Base-by-base conservation (phyloP, 2,113 vertebrate species). In the Menura novaehollandiae region DNA sequence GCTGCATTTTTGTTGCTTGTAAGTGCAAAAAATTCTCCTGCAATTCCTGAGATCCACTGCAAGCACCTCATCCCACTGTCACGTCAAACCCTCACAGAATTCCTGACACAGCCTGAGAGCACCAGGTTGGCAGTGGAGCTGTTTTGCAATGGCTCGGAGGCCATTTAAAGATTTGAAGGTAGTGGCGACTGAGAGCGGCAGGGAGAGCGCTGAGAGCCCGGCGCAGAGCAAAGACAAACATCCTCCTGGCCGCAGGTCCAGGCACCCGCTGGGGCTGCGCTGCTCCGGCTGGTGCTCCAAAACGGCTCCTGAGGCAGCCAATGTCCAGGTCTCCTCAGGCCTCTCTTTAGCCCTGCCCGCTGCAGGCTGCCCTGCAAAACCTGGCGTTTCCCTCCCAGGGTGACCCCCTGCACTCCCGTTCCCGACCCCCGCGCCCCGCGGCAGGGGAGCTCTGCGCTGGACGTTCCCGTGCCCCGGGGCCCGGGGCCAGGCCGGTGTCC, bases 371-470 rank as follows among this genome's bases (percentile, higher is more conserved):
- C 23, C 1, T 51, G 15, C 62, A 24, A 51, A 77, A 37, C 6
- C 5, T 1, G 20, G 3, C 8, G 4, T 52, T 68, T 72, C 37
- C 19, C 27, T 73, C 17, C 7, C n/a, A 12, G 9, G 8, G 22
- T 30, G 39, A 23, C 26, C 20, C 23, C 3, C 1, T 7, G 33
- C 14, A 1, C 15, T 59, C 23, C 44, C 1, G 24, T 10, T 35
- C 9, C 33, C 28, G 49, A 43, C 32, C 43, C 19, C 68, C 9
- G 19, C 10, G 52, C 24, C 11, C 14, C 4, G 4, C 3, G 19
- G 10, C 35, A 4, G 4, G 7, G 22, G 2, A 47, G 27, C 56
- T 16, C 33, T 21, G 64, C 52, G 33, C 37, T 6, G 37, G 44
- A 2, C 5, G 27, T 15, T 58, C 32, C 58, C 14, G 35, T 21